Conservation (phyloP, 2,888 invertebrate genomes). For the Lathronympha strigana region DNA sequence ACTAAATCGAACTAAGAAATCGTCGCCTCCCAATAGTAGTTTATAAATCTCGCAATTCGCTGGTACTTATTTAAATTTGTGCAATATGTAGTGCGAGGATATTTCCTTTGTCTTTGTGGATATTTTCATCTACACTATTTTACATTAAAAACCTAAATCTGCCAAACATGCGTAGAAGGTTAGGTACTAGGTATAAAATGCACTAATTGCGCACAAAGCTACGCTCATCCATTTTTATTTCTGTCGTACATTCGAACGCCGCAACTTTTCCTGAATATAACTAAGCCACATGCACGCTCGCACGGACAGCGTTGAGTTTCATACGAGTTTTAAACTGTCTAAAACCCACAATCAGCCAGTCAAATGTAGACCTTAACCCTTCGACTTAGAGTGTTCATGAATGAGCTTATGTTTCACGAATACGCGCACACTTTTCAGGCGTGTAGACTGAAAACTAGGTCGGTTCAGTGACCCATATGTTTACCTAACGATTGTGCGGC, state of each 20-base stretch:
- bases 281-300: background rate
- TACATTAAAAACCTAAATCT: no score
- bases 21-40: no score
- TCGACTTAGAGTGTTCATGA: background rate
- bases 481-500: slow-evolving; percentile 81
- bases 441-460: slow-evolving; percentile 74
- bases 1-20: background rate
- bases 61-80: no score
- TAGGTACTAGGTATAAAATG: no score
- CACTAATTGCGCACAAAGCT: no score
- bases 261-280: background rate
- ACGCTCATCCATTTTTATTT: no score
- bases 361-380: slow-evolving; percentile 15
- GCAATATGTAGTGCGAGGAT: no score
- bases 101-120: no score
- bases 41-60: no score
- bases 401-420: slow-evolving; percentile 65
- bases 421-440: slow-evolving; percentile 63
- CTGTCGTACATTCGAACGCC: background rate
- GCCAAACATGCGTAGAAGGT: no score
- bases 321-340: slow-evolving; percentile 2
- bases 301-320: background rate
- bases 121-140: no score
- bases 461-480: slow-evolving; percentile 84
- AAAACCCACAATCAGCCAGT: background rate